Evolutionary conservation across 2,113 vertebrate species (phyloP).

Genomic region (Cebidichthys violaceus): DNA sequence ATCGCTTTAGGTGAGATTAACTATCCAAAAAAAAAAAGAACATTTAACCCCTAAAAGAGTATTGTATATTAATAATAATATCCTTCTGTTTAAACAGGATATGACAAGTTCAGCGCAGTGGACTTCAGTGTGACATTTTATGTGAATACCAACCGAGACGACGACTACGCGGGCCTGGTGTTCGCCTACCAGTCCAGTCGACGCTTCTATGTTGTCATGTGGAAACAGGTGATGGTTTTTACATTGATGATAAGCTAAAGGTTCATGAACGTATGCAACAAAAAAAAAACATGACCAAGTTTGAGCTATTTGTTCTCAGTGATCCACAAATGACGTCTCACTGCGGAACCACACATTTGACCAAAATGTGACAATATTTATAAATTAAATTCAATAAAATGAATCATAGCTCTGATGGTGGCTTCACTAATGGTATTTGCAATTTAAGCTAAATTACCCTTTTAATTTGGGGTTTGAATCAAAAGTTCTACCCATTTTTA

Average conservation of each 20-base stretch:
- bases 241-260: not conserved
- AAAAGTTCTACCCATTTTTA: not conserved
- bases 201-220: slow-evolving; percentile 97
- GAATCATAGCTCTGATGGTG: not conserved
- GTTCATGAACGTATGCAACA: not conserved
- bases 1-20: slow-evolving; percentile 92
- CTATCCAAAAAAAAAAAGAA: not conserved
- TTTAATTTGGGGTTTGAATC: not conserved
- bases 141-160: slow-evolving; percentile 95
- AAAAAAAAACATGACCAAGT: not conserved
- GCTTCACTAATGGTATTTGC: not conserved
- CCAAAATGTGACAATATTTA: not conserved
- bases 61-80: not conserved
- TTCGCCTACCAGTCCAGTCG: slow-evolving; percentile 97
- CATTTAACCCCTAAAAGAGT: not conserved
- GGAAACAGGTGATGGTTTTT: slow-evolving; percentile 91
- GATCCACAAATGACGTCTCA: not conserved
- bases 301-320: not conserved
- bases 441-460: not conserved
- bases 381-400: too few relatives aligned
- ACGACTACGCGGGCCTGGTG: slow-evolving; percentile 96
- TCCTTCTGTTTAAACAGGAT: slow-evolving; percentile 81
- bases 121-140: slow-evolving; percentile 98
- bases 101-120: slow-evolving; percentile 92
- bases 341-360: not conserved